Conservation (phyloP, 2,888 invertebrate species). For the Eudasyphora cyanicolor region DNA sequence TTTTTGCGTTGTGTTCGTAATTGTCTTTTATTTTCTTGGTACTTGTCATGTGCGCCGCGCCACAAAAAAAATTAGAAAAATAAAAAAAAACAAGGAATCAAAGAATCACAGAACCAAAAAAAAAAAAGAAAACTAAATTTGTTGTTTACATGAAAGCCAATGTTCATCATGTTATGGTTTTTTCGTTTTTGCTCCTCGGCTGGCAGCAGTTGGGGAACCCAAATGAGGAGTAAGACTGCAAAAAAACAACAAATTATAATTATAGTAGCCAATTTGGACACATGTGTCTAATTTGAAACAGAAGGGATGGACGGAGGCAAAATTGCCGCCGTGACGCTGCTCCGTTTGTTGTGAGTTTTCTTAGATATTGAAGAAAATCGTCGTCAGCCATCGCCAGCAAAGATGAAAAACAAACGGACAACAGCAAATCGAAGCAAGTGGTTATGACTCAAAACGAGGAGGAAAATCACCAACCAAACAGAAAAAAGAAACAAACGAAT, state of each 20-base stretch:
- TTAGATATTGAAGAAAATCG: slow-evolving; percentile 21
- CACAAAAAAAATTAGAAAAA: slow-evolving; percentile 43
- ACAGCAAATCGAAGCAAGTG: slow-evolving; percentile 57
- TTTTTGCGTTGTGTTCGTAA: slow-evolving; percentile 53
- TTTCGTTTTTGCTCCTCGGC: background rate
- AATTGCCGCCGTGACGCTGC: slow-evolving; percentile 19
- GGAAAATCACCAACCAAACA: background rate
- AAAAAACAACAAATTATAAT: slow-evolving; percentile 53
- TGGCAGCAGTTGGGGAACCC: background rate
- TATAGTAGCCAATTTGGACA: slow-evolving; percentile 59
- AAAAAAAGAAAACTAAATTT: slow-evolving; percentile 30
- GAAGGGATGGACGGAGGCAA: no score
- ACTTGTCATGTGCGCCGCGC: background rate
- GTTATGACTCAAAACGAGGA: slow-evolving; percentile 63
- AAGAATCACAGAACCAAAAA: no score
- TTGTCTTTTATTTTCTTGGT: background rate
- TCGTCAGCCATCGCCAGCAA: background rate
- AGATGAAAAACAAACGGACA: slow-evolving; percentile 11
- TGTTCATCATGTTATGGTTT: slow-evolving; percentile 8
- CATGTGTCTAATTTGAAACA: slow-evolving; percentile 61
- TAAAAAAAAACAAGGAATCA: slow-evolving; percentile 44
- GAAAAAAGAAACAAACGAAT: background rate
- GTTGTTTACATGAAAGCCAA: slow-evolving; percentile 22
- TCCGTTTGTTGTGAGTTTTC: slow-evolving; percentile 24
- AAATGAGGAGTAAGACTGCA: slow-evolving; percentile 8